Evolutionary conservation across 2,113 vertebrate species (phyloP).

Genomic region (Pholis gunnellus): DNA sequence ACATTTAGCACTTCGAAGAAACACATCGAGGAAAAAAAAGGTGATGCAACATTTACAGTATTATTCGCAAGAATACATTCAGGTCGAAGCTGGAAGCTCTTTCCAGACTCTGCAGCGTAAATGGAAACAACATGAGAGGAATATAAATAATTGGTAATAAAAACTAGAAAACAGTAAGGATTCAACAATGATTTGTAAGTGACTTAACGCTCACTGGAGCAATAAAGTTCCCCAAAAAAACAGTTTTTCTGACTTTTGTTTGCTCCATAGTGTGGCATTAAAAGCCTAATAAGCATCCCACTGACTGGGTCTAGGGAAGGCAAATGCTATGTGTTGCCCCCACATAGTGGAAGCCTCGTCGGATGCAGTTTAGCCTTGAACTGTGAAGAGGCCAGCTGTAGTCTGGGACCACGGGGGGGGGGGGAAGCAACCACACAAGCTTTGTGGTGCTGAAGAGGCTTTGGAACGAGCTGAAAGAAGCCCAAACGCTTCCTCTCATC

Average conservation of each 20-base stretch:
- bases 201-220: background rate
- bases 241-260: background rate
- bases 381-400: conserved; percentile 56
- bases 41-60: conserved; percentile 26
- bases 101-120: background rate
- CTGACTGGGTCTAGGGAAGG: background rate
- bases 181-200: background rate
- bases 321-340: background rate
- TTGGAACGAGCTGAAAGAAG: background rate
- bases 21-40: background rate
- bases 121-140: background rate
- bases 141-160: background rate
- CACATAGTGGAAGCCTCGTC: background rate
- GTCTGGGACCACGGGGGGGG: conserved; percentile 34
- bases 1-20: conserved; percentile 5
- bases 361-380: conserved; percentile 42
- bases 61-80: conserved; percentile 14
- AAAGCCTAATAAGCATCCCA: conserved; percentile 9
- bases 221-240: background rate
- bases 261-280: background rate
- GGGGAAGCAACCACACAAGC: conserved; percentile 13
- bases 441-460: conserved; percentile 23
- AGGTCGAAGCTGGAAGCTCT: conserved; percentile 13
- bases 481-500: conserved; percentile 25
- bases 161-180: background rate